A percentile compares a stretch with the other conserved stretches of the same genome.
These are phyloP conservation scores for Ornithoptera alexandrae DNA, from an alignment of 2,888 invertebrate species.

Conservation along the genomic window DNA sequence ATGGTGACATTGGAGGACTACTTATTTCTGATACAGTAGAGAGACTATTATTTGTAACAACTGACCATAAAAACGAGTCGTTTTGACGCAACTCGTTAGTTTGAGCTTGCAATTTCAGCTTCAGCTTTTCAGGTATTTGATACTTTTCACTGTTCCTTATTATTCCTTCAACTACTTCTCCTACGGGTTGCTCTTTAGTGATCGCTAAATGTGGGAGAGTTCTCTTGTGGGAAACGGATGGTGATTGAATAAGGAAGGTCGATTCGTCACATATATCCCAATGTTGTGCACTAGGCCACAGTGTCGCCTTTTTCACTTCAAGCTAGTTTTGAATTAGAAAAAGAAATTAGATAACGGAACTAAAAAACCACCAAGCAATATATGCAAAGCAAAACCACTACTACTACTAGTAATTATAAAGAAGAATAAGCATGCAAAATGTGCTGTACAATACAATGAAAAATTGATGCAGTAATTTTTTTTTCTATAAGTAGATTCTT, in stretches of 20 bases:
- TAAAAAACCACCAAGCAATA: constrained; percentile 33
- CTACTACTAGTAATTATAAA: neutral
- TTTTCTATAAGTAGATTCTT: neutral
- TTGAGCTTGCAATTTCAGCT: constrained; percentile 46
- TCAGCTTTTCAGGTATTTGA: constrained; percentile 56
- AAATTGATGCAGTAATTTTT: neutral
- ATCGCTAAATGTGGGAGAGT: constrained; percentile 34
- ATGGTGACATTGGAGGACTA: constrained; percentile 47
- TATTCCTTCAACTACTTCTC: constrained; percentile 60
- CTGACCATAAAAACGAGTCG: constrained; percentile 62
- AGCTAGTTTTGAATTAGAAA: constrained; percentile 65
- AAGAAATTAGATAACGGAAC: constrained; percentile 38
- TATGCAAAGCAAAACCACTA: constrained; percentile 18
- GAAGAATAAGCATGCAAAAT: neutral
- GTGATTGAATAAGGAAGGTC: constrained; percentile 53
- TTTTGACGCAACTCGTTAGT: constrained; percentile 47
- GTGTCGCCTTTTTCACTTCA: constrained; percentile 62
- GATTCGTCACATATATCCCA: constrained; percentile 68
- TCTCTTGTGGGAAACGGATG: constrained; percentile 42
- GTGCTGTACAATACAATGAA: constrained; percentile 3
- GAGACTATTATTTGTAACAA: constrained; percentile 49
- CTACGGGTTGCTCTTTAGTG: constrained; percentile 45
- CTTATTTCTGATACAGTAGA: constrained; percentile 66
- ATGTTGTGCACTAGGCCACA: constrained; percentile 62
- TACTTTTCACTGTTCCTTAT: constrained; percentile 53